Conservation (phyloP, 1,140 invertebrate species). For the Mamestra configurata region DNA sequence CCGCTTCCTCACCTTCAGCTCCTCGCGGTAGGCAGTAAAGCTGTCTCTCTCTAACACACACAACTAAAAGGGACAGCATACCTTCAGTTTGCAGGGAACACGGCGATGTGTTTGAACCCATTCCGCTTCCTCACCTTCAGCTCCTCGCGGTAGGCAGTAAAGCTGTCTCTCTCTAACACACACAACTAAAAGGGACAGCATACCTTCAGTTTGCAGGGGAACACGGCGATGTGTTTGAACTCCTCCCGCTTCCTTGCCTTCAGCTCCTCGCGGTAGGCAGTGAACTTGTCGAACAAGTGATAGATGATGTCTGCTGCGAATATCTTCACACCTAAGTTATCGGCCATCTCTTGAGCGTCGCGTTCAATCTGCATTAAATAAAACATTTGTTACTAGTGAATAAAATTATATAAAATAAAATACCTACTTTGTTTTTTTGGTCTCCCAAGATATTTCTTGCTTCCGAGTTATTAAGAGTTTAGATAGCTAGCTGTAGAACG, state of each 20-base stretch:
- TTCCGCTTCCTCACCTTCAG: slow-evolving; percentile 97
- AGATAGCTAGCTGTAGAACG: no score
- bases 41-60: no score
- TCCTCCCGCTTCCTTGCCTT: slow-evolving; percentile 97
- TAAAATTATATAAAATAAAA: no score
- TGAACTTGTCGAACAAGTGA: slow-evolving; percentile 99
- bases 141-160: slow-evolving; percentile 98
- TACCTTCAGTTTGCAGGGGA: slow-evolving; percentile 98
- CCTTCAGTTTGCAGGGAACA: slow-evolving; percentile 99
- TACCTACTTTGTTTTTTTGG: no score
- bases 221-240: slow-evolving; percentile 98
- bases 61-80: slow-evolving; percentile 90
- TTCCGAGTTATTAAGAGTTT: no score
- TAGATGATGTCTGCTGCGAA: slow-evolving; percentile 99
- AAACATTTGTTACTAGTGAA: not conserved
- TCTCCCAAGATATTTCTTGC: no score
- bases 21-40: slow-evolving; percentile 98
- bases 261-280: slow-evolving; percentile 97
- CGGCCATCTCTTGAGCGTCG: slow-evolving; percentile 99
- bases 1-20: slow-evolving; percentile 97
- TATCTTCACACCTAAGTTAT: slow-evolving; percentile 97
- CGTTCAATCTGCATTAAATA: slow-evolving; percentile 90
- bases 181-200: not conserved
- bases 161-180: no score
- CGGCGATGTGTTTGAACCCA: slow-evolving; percentile 98